Evolutionary conservation across 2,888 invertebrate genomes (phyloP).

Genomic region (Unio delphinus): DNA sequence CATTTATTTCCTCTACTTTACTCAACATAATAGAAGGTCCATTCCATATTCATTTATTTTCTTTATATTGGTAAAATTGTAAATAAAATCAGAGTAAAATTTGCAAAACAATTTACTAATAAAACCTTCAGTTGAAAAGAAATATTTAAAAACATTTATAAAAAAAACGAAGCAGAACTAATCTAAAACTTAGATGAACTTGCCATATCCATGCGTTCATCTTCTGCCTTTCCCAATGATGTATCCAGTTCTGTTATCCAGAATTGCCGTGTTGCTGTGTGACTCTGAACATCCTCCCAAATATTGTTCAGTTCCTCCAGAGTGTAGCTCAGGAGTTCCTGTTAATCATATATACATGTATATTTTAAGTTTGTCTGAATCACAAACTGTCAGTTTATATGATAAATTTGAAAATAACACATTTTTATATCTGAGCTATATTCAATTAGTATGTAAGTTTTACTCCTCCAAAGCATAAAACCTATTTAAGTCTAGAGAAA

Average conservation of each 20-base stretch:
- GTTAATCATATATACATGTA: constrained; percentile 11
- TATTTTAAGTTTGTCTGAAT: background rate
- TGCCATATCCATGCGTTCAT: constrained; percentile 61
- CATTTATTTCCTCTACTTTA: too few relatives aligned
- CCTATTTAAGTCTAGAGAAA: background rate
- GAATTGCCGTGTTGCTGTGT: constrained; percentile 51
- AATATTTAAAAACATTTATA: background rate
- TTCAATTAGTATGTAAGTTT: background rate
- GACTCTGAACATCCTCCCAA: constrained; percentile 57
- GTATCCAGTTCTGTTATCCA: constrained; percentile 62
- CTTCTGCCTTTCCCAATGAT: constrained; percentile 53
- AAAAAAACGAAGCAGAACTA: background rate
- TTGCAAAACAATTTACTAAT: too few relatives aligned
- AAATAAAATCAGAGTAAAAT: too few relatives aligned
- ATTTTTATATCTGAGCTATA: too few relatives aligned
- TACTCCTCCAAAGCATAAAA: background rate
- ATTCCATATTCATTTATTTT: too few relatives aligned
- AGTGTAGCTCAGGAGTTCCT: constrained; percentile 56
- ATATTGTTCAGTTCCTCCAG: constrained; percentile 48
- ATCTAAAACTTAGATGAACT: constrained; percentile 5
- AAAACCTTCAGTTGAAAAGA: too few relatives aligned
- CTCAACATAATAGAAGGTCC: too few relatives aligned
- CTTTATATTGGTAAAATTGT: too few relatives aligned
- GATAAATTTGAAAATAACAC: too few relatives aligned
- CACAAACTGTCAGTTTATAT: background rate